Base-by-base conservation (phyloP, 2,888 invertebrate species). In the Yponomeuta sedellus region DNA sequence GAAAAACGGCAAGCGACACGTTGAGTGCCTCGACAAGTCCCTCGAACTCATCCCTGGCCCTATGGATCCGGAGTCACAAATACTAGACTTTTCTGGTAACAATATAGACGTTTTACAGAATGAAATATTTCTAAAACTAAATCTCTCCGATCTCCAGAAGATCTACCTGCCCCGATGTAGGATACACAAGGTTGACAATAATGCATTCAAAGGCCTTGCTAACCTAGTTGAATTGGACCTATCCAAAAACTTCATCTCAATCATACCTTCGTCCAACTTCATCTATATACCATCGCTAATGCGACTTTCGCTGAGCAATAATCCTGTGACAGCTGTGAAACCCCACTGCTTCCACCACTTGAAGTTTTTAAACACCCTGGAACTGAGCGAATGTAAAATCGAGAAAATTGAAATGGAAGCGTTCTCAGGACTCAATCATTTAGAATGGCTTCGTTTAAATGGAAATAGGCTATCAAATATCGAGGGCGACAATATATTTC, bases 1-100 rank as follows among this genome's bases (percentile, higher is more conserved):
- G 97, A 97, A 97, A 84, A 95, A 95, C 78, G 97, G 97, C 64
- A 98, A 98, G 79, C 95, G 97, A 80, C 96, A 96, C 72, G 97
- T 97, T 64, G 97, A 97, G 83, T 98, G 98, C 85, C 93, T 95
- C 64, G 94, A 95, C 70, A 95, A 95, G 78, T 94, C 94, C 66
- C 90, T 97, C 66, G 93, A 95, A 70, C 92, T 93, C 12, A 94
- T 97, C 67, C 97, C 97, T 1, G 94, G 94, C 73, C 94, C 95
- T 66, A 94, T 97, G 75, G 95, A 97, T 80, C 93, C 94, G 28
- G 96, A 95, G 76, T 97, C 97, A 0, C 97, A 97, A 91, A 97
- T 97, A 56, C 91, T 97, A 66, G 96, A 97, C 82, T 94, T 97
- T 77, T 93, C 95, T 57, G 96, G 95, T 66, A 98, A 97, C 86